Conservation (phyloP, 2,113 vertebrate species). For the Nothocercus julius region DNA sequence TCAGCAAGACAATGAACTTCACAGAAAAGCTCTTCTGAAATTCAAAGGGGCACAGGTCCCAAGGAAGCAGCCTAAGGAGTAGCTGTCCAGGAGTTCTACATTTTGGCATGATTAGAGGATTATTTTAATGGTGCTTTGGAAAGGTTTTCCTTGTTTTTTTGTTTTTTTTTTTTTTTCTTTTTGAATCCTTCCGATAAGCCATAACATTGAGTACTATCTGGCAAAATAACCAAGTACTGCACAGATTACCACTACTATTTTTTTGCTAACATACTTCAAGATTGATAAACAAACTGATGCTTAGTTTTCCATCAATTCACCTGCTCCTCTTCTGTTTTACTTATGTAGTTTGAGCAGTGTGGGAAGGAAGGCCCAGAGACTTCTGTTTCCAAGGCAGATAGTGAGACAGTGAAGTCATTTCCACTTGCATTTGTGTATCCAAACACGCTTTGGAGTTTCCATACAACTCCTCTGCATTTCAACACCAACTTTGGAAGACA, state of each 20-base stretch:
- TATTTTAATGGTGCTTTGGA: background rate
- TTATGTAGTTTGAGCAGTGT: background rate
- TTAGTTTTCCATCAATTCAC: background rate
- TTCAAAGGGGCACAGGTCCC: background rate
- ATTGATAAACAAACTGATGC: background rate
- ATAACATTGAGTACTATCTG: background rate
- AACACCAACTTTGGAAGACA: background rate
- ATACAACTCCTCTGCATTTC: background rate
- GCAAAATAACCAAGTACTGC: background rate
- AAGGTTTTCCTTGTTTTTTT: accelerated
- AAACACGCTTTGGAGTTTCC: background rate
- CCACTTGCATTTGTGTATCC: background rate
- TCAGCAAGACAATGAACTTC: slow-evolving; percentile 19
- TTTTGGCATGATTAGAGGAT: background rate
- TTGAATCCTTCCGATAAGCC: background rate
- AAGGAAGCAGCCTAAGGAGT: slow-evolving; percentile 15
- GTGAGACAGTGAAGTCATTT: background rate
- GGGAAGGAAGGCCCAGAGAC: background rate
- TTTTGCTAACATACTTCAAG: background rate
- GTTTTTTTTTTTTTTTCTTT: background rate
- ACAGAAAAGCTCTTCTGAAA: slow-evolving; percentile 58
- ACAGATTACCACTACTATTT: background rate
- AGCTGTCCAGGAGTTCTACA: background rate
- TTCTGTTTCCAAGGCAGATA: background rate
- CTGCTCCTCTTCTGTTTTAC: background rate